Percentiles rank a stretch among this genome's conserved stretches.
phyloP scores from a whole-genome alignment of 2,888 invertebrate genomes.

The Lathronympha strigana region DNA sequence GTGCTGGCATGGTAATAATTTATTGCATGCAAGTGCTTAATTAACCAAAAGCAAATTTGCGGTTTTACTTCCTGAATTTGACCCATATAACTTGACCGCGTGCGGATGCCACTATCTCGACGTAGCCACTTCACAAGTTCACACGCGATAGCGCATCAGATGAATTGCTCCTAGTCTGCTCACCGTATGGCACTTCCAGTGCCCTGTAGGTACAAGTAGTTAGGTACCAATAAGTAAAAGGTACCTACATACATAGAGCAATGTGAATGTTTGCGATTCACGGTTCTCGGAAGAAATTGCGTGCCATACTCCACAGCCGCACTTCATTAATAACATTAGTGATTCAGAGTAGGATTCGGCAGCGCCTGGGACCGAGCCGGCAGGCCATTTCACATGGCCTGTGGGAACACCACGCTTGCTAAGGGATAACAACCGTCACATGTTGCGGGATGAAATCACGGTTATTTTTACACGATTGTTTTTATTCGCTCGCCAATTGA shows the following conservation, averaged over 20 bases:
- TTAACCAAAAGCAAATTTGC: conserved; percentile 52
- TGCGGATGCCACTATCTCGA: conserved; percentile 74
- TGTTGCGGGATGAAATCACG: conserved; percentile 82
- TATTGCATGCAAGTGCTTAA: conserved; percentile 16
- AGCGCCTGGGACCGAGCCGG: conserved; percentile 66
- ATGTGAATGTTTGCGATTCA: conserved; percentile 51
- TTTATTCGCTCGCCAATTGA: conserved; percentile 84
- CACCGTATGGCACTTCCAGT: conserved; percentile 61
- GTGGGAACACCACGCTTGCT: conserved; percentile 69
- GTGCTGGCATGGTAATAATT: conserved; percentile 46
- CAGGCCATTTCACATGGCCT: conserved; percentile 78
- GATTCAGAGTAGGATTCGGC: conserved; percentile 62
- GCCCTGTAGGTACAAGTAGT: conserved; percentile 21
- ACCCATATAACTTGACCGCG: conserved; percentile 64
- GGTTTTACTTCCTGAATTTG: conserved; percentile 77
- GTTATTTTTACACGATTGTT: conserved; percentile 84
- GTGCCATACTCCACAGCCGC: conserved; percentile 41
- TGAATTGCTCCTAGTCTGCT: conserved; percentile 58
- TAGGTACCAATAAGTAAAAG: too few species aligned
- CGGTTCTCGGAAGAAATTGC: conserved; percentile 42
- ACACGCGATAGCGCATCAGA: conserved; percentile 66
- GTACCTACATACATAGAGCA: conserved; percentile 9
- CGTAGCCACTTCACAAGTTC: conserved; percentile 51
- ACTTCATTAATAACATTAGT: conserved; percentile 71
- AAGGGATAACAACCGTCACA: conserved; percentile 78